Percentiles rank a stretch among this genome's conserved stretches.
Conservation (phyloP, 2,888 invertebrate species). For the Mimas tiliae region DNA sequence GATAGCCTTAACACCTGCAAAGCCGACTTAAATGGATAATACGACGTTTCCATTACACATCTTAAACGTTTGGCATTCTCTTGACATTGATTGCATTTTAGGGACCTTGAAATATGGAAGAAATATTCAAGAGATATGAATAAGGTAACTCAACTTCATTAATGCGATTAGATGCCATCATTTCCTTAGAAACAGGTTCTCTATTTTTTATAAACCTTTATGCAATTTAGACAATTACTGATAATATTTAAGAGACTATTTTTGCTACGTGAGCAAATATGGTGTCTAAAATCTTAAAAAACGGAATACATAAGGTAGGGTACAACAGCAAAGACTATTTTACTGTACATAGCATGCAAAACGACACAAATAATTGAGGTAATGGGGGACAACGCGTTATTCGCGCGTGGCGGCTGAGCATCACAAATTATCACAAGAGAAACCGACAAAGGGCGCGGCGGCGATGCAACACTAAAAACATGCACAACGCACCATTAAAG, state of each 20-base stretch:
- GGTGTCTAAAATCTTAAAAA: background rate
- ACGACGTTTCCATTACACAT: background rate
- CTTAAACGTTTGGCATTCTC: too few relatives aligned
- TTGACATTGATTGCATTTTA: too few relatives aligned
- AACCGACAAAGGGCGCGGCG: constrained; percentile 39
- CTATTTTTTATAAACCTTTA: too few relatives aligned
- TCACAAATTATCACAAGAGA: constrained; percentile 29
- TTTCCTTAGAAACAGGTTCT: too few relatives aligned
- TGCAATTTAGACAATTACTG: too few relatives aligned
- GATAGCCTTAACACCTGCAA: background rate
- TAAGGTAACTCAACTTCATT: too few relatives aligned
- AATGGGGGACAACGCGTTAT: constrained; percentile 21
- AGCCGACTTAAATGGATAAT: background rate
- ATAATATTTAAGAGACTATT: background rate
- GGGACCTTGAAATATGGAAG: too few relatives aligned
- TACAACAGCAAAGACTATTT: too few relatives aligned
- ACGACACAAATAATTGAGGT: constrained; percentile 25
- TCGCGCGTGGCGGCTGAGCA: constrained; percentile 20
- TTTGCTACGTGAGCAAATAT: background rate
- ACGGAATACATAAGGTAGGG: background rate
- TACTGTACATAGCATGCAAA: background rate
- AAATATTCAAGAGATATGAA: background rate
- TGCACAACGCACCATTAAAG: constrained; percentile 61
- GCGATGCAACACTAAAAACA: constrained; percentile 54
- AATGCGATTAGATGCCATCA: too few relatives aligned